Percentiles rank a stretch among this genome's conserved stretches.
phyloP scores from a whole-genome alignment of 92 coral and sea anemone species.

The Epizoanthus ramosus region DNA sequence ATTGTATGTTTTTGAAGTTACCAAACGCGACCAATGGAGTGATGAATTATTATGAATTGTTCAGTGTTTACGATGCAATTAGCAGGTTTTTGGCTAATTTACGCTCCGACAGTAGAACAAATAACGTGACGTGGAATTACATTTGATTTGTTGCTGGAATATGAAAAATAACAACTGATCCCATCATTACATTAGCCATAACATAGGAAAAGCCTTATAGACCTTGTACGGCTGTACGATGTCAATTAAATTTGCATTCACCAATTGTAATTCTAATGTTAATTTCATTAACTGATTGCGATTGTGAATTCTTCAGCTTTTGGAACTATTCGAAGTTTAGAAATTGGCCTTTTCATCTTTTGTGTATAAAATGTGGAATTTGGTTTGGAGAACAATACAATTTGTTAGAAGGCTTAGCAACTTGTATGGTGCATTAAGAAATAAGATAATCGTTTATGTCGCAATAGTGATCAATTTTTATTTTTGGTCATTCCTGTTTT shows the following conservation, averaged over 20 bases:
- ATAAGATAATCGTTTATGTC: too few species aligned
- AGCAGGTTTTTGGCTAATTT: slow-evolving; percentile 1
- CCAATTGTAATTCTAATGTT: slow-evolving; percentile 20
- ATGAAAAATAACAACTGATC: too few species aligned
- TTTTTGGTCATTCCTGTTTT: too few species aligned
- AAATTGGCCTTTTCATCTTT: background rate
- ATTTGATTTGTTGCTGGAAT: too few species aligned
- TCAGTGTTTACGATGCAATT: slow-evolving; percentile 25
- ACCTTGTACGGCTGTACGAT: too few species aligned
- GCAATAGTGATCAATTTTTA: too few species aligned
- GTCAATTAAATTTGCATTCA: slow-evolving; percentile 32
- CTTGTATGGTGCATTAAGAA: too few species aligned
- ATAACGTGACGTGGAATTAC: background rate
- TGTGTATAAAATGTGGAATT: too few species aligned
- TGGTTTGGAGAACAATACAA: too few species aligned
- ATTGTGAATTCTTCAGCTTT: slow-evolving; percentile 14
- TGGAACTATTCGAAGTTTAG: slow-evolving; percentile 9
- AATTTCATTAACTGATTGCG: slow-evolving; percentile 22
- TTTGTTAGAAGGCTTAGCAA: too few species aligned
- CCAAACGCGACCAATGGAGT: slow-evolving; percentile 7
- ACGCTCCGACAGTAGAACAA: background rate
- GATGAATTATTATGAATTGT: slow-evolving; percentile 26
- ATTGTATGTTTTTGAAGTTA: background rate
- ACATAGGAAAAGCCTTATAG: too few species aligned
- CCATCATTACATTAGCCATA: too few species aligned